Evolutionary conservation across 2,113 vertebrate species (phyloP), one percentile per base, ranked within the genome.

Genomic region (Gymnocephalus cernua): DNA sequence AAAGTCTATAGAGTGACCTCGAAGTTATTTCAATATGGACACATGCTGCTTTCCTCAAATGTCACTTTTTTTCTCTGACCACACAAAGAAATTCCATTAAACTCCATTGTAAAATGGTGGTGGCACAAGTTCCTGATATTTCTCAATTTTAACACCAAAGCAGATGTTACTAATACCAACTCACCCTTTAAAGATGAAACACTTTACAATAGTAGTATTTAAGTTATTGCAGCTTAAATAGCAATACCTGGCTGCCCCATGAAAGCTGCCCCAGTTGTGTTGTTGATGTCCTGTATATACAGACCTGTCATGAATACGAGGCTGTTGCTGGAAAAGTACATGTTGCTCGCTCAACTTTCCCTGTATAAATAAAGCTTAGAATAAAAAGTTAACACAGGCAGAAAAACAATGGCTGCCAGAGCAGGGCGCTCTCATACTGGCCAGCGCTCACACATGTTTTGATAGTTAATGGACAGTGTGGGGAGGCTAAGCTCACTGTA

Each of bases 391-490:
- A 76, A 82, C 86, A 81, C 69, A 77, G 86, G 79, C 79, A 80
- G 84, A 65, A 89, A 89, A 91, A 93, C 90, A 90, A 89, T 87
- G 79, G 80, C 85, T 57, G 72, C 79, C 86, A 74, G 89, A 93
- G 86, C 77, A 71, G 77, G 76, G 86, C 83, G 78, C 92, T 92
- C 77, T 92, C 82, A 74, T 83, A 86, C 85, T 65, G 84, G 66
- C 74, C 78, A 47, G 79, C 47, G 64, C 88, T 88, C 82, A 73
- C 87, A 85, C 80, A 66, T 94, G 95, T 95, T 95, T 95, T 94
- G 62, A 91, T 93, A 91, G 93, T 93, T 94, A 95, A 95, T 95
- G 92, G 93, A 93, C 92, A 93, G 91, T 88, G 91, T 85, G 89
- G 86, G 85, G 87, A 89, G 92, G 86, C 91, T 89, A 88, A 93